phyloP scores from a whole-genome alignment of 2,113 vertebrate genomes.

The Urocynchramus pylzowi region DNA sequence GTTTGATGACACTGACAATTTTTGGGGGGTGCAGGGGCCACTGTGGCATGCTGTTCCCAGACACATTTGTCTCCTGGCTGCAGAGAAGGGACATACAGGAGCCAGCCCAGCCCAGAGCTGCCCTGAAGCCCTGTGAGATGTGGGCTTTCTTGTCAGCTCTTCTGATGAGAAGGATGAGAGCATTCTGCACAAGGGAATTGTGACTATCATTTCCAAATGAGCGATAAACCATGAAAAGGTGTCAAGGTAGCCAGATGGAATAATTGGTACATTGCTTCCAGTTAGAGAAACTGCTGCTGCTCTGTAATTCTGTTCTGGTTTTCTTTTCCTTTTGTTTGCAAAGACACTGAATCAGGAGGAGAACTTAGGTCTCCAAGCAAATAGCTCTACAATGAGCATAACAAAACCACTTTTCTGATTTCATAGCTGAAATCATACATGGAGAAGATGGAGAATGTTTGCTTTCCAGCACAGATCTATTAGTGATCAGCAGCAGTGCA shows the following conservation, averaged over 20 bases:
- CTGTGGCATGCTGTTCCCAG: background rate
- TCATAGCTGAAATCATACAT: background rate
- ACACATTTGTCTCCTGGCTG: background rate
- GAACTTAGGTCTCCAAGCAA: background rate
- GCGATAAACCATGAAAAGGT: background rate
- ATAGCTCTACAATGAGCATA: background rate
- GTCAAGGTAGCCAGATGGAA: background rate
- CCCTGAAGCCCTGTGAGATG: background rate
- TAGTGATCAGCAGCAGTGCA: background rate
- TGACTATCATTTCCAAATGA: background rate
- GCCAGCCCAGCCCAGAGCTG: background rate
- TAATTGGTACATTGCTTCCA: background rate
- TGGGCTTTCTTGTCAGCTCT: background rate
- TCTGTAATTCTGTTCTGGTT: background rate
- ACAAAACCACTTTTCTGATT: background rate
- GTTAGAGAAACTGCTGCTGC: slow-evolving; percentile 13
- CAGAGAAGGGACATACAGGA: background rate
- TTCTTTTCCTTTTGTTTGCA: background rate
- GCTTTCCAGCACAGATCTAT: background rate
- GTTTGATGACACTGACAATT: background rate
- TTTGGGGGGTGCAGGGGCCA: background rate
- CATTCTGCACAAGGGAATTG: background rate
- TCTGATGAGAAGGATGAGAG: background rate
- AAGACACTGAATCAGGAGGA: background rate
- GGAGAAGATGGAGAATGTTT: background rate